These are phyloP conservation scores for Euborellia annulipes DNA, from an alignment of 1,140 invertebrate genomes.

Conservation along the genomic window DNA sequence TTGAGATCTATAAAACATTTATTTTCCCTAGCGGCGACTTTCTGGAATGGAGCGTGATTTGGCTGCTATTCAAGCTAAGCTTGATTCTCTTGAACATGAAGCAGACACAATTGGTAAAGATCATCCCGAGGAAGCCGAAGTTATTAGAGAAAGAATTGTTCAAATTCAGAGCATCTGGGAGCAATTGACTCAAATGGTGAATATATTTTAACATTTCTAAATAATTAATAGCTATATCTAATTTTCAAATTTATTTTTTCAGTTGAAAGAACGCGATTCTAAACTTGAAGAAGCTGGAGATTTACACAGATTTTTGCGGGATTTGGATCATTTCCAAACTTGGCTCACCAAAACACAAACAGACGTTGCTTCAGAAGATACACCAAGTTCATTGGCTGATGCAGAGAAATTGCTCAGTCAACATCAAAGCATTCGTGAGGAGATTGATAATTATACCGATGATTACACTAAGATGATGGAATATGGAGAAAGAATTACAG, in stretches of 20 bases:
- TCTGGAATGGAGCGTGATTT: conserved; percentile 97
- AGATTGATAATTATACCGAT: conserved; percentile 97
- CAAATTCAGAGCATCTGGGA: conserved; percentile 91
- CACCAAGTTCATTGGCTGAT: conserved; percentile 87
- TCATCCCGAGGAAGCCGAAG: conserved; percentile 88
- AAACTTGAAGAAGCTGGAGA: conserved; percentile 98
- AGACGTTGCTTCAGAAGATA: conserved; percentile 95
- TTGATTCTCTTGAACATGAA: conserved; percentile 83
- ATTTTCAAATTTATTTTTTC: conserved; percentile 15
- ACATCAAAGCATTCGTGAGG: conserved; percentile 94
- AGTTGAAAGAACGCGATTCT: conserved; percentile 90
- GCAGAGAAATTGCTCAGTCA: conserved; percentile 92
- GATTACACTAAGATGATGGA: conserved; percentile 99
- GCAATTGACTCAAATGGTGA: conserved; percentile 85
- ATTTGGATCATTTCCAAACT: conserved; percentile 98
- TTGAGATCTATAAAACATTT: too few species aligned
- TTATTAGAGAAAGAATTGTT: conserved; percentile 78
- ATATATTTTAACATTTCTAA: conserved; percentile 8
- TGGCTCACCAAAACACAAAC: conserved; percentile 98
- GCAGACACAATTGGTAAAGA: conserved; percentile 79
- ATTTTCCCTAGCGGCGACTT: conserved; percentile 55
- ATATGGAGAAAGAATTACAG: conserved; percentile 89
- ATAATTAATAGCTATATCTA: conserved; percentile 1
- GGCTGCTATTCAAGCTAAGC: conserved; percentile 93
- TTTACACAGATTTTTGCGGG: conserved; percentile 92